phyloP scores from a whole-genome alignment of 2,888 invertebrate species.

The Diplolepis rosae region DNA sequence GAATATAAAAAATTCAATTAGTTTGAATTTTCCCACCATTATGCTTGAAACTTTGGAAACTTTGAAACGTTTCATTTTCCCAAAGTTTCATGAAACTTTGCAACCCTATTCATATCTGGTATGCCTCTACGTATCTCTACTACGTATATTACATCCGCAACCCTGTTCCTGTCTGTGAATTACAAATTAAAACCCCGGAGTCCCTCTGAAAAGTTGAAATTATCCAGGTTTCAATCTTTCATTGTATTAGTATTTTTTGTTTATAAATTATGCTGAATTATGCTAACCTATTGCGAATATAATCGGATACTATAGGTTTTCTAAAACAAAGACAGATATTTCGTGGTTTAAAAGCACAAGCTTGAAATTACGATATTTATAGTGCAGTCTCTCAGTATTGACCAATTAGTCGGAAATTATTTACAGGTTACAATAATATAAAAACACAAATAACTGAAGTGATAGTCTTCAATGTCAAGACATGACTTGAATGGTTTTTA shows the following conservation, averaged over 20 bases:
- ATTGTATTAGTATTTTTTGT: slow-evolving; percentile 15
- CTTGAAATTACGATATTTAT: not conserved
- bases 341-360: not conserved
- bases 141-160: too few relatives aligned
- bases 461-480: not conserved
- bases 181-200: too few relatives aligned
- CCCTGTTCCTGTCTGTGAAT: too few relatives aligned
- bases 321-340: not conserved
- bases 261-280: slow-evolving; percentile 7
- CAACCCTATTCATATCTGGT: too few relatives aligned
- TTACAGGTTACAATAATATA: not conserved
- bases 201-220: too few relatives aligned
- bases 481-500: not conserved
- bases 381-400: not conserved
- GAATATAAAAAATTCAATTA: too few relatives aligned
- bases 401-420: not conserved
- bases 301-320: not conserved
- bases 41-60: too few relatives aligned
- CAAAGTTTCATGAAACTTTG: too few relatives aligned
- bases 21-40: too few relatives aligned
- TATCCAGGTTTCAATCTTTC: too few relatives aligned
- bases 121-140: too few relatives aligned
- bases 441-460: not conserved
- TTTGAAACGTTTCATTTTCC: too few relatives aligned
- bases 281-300: not conserved